A percentile compares a stretch with the other conserved stretches of the same genome.
Evolutionary conservation across 2,113 vertebrate species (phyloP).

Genomic region (Ameiurus melas): DNA sequence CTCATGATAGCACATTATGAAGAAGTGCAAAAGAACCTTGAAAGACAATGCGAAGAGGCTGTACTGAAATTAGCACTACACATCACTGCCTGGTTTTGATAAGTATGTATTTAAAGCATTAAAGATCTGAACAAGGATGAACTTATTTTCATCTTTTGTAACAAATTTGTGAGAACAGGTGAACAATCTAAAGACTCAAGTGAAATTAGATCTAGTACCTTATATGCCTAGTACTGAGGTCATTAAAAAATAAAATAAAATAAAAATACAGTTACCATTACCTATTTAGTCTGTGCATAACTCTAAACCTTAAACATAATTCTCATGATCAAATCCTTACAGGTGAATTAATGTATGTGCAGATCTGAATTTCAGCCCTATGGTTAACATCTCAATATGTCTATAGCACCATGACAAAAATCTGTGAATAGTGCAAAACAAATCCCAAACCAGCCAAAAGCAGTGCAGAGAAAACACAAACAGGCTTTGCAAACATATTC

Average conservation of each 20-base stretch:
- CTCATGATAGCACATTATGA: neutral
- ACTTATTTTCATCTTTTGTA: neutral
- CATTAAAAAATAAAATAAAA: neutral
- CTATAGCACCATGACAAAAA: constrained; percentile 15
- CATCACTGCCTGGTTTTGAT: neutral
- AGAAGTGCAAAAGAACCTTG: neutral
- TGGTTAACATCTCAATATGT: neutral
- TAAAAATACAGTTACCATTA: neutral
- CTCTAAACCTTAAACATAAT: neutral
- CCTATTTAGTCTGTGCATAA: neutral
- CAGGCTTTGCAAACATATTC: neutral
- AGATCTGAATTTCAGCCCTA: neutral
- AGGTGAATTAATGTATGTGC: neutral
- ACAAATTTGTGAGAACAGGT: neutral
- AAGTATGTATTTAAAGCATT: too few relatives aligned
- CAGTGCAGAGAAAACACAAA: neutral
- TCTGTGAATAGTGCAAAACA: neutral
- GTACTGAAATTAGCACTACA: neutral
- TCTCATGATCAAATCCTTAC: neutral
- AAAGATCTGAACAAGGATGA: neutral
- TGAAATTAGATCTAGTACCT: neutral
- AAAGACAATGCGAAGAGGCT: neutral
- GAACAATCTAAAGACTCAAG: neutral
- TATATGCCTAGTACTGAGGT: neutral
- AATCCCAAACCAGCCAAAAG: constrained; percentile 3